Conservation (phyloP, 2,113 vertebrate species). For the Accipiter cooperii region DNA sequence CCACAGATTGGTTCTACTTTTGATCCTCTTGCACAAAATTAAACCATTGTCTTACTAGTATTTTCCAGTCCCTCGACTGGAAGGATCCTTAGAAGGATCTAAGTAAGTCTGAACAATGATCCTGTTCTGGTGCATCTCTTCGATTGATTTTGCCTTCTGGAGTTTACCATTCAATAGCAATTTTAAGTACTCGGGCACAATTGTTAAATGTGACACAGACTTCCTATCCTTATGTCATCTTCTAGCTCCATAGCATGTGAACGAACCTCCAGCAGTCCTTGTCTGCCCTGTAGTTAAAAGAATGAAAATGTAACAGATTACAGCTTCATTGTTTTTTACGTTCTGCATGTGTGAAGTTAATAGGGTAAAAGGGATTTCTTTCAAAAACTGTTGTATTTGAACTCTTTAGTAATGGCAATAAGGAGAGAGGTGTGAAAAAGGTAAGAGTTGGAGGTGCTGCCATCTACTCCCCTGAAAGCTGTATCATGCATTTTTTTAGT, state of each 20-base stretch:
- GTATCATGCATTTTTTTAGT: neutral
- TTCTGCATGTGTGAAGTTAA: neutral
- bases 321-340: neutral
- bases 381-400: neutral
- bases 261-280: neutral
- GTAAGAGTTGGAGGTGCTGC: neutral
- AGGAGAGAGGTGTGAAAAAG: neutral
- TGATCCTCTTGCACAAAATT: neutral
- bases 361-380: neutral
- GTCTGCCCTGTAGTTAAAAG: conserved; percentile 3
- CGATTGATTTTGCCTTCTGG: neutral
- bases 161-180: neutral
- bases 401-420: neutral
- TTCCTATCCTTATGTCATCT: neutral
- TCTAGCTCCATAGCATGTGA: neutral
- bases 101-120: neutral
- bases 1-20: neutral
- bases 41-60: neutral
- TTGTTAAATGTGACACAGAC: neutral
- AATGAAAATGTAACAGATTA: neutral
- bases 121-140: neutral
- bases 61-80: neutral
- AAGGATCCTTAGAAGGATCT: neutral
- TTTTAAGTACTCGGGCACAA: neutral
- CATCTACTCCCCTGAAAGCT: neutral